A percentile compares a stretch with the other conserved stretches of the same genome.
phyloP scores from a whole-genome alignment of 2,113 vertebrate species.

The Cairina moschata region DNA sequence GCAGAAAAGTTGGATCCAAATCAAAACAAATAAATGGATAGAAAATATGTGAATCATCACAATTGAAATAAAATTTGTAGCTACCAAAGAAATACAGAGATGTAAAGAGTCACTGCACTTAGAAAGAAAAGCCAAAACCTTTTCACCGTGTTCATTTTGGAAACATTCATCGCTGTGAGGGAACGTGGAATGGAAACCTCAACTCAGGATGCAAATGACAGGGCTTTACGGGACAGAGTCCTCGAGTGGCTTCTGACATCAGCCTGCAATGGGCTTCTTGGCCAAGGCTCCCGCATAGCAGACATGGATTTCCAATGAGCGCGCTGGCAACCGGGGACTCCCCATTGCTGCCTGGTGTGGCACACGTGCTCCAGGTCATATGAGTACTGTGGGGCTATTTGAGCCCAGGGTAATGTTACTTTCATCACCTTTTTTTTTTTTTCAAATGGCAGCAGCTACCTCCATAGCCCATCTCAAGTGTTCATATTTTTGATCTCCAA shows the following conservation, averaged over 20 bases:
- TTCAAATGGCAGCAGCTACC: neutral
- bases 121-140: neutral
- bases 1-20: neutral
- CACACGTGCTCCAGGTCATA: neutral
- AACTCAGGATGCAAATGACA: neutral
- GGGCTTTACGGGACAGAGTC: neutral
- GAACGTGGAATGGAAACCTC: neutral
- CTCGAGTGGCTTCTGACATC: neutral
- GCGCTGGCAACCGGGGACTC: neutral
- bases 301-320: neutral
- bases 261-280: neutral
- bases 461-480: neutral
- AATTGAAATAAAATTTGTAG: neutral
- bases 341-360: neutral
- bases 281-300: rapidly evolving
- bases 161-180: rapidly evolving
- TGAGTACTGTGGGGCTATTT: neutral
- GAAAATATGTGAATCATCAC: neutral
- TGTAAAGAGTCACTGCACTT: neutral
- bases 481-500: neutral
- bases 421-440: neutral
- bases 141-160: neutral
- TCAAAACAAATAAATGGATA: neutral
- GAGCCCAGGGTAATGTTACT: neutral
- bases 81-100: neutral